These are phyloP conservation scores for Vimba vimba DNA, from an alignment of 2,113 vertebrate species.

Conservation along the genomic window DNA sequence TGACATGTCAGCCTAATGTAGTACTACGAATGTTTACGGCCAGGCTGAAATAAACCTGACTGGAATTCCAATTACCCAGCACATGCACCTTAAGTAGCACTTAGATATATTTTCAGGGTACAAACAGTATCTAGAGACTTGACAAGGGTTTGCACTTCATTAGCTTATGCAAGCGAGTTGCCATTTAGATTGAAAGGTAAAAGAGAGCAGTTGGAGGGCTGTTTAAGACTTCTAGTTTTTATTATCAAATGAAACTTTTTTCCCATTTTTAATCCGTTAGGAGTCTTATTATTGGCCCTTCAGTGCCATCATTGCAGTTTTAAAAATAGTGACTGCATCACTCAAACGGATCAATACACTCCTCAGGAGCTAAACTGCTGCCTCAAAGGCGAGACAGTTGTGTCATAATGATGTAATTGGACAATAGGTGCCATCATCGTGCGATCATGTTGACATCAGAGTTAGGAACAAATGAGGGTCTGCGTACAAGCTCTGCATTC, in stretches of 20 bases:
- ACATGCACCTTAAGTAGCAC: conserved; percentile 27
- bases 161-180: neutral
- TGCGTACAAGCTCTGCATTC: neutral
- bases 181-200: conserved; percentile 22
- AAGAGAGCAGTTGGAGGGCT: too few relatives aligned
- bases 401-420: conserved; percentile 34
- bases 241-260: neutral
- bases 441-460: conserved; percentile 32
- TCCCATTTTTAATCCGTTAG: neutral
- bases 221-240: neutral
- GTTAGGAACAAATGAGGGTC: conserved; percentile 20
- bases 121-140: neutral
- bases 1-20: conserved; percentile 29
- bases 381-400: conserved; percentile 28
- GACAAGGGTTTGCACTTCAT: neutral
- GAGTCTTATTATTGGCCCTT: neutral
- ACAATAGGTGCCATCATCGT: neutral
- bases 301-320: neutral
- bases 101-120: conserved; percentile 31
- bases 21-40: neutral
- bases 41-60: conserved; percentile 22
- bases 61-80: conserved; percentile 12
- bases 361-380: conserved; percentile 27
- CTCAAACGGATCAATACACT: neutral
- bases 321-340: conserved; percentile 20